Evolutionary conservation across 2,113 vertebrate genomes (phyloP).

Genomic region (Pachycephala philippinensis): DNA sequence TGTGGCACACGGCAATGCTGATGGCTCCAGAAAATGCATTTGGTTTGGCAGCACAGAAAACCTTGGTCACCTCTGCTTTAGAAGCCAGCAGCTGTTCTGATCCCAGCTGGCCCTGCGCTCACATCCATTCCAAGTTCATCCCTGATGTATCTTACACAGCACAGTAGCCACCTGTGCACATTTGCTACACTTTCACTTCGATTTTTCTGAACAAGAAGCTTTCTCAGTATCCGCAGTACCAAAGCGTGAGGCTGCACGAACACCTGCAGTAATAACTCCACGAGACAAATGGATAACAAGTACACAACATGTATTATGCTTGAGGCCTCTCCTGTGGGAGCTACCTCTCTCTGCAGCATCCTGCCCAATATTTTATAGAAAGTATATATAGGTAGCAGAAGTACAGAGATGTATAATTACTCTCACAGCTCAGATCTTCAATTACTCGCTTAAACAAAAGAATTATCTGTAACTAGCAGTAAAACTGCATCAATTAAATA

Average conservation of each 20-base stretch:
- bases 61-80: not conserved
- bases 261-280: not conserved
- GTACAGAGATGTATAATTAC: not conserved
- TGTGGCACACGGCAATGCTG: not conserved
- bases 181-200: fast-evolving
- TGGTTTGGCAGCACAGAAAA: not conserved
- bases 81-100: not conserved
- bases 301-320: not conserved
- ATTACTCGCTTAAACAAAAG: not conserved
- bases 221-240: not conserved
- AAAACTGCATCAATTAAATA: not conserved
- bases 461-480: not conserved
- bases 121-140: not conserved
- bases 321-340: not conserved
- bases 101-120: not conserved
- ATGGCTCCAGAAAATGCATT: not conserved
- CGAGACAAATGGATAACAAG: not conserved
- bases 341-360: not conserved
- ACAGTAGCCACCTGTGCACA: fast-evolving
- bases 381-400: not conserved
- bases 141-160: not conserved
- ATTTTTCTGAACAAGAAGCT: not conserved
- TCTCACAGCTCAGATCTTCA: not conserved
- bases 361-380: not conserved
- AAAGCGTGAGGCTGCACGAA: fast-evolving